These are phyloP conservation scores for Lasioglossum marginatum DNA, from an alignment of 2,888 invertebrate species.

Conservation along the genomic window DNA sequence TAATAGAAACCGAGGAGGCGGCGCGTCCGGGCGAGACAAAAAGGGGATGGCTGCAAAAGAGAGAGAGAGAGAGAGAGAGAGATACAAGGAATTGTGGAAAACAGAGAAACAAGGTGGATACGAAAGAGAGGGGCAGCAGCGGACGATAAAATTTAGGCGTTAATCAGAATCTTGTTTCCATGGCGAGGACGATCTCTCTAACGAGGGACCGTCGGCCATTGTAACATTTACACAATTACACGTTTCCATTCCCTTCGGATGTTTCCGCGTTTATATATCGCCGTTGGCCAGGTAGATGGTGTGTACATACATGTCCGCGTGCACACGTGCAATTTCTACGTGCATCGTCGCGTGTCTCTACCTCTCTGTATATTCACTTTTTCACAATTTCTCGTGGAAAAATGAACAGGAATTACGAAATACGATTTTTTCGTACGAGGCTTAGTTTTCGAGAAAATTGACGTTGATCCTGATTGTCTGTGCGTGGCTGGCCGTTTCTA, in stretches of 20 bases:
- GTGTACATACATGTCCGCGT: neutral
- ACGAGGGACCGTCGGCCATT: constrained; percentile 78
- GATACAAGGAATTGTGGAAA: neutral
- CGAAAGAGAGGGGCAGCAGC: constrained; percentile 22
- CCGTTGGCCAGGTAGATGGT: constrained; percentile 39
- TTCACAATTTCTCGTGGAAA: neutral
- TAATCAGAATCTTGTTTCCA: constrained; percentile 81
- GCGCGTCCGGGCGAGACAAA: constrained; percentile 1
- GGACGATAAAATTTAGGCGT: constrained; percentile 80
- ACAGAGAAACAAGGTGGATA: neutral
- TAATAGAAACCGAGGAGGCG: neutral
- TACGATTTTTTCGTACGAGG: neutral
- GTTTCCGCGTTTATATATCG: constrained; percentile 71
- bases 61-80: neutral
- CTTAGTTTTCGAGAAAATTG: neutral
- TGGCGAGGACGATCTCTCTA: constrained; percentile 67
- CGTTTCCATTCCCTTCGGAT: constrained; percentile 76
- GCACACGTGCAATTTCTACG: constrained; percentile 36
- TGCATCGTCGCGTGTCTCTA: constrained; percentile 10
- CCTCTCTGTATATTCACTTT: neutral
- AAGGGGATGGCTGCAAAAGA: neutral
- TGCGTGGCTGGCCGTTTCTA: neutral
- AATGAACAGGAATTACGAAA: neutral
- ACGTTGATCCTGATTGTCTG: neutral
- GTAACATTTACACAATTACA: constrained; percentile 82